Conservation (phyloP, 2,113 vertebrate genomes). For the Apaloderma vittatum region DNA sequence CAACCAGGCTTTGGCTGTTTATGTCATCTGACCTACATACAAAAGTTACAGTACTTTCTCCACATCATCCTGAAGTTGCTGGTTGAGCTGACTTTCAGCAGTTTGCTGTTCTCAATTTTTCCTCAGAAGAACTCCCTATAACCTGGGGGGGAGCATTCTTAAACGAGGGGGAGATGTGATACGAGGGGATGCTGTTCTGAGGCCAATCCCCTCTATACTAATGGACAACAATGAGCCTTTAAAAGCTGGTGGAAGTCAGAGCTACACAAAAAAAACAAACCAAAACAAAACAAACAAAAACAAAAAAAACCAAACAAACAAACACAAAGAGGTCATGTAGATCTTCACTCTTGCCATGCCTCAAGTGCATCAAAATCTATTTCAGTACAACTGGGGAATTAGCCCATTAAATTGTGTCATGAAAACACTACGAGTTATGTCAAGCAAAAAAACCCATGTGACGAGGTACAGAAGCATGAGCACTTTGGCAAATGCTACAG, state of each 20-base stretch:
- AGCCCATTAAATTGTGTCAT: neutral
- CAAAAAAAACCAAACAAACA: too few relatives aligned
- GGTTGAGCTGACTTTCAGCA: neutral
- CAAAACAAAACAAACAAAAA: too few relatives aligned
- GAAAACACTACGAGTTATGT: neutral
- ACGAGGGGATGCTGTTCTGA: neutral
- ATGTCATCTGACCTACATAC: neutral
- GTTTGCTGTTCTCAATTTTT: neutral
- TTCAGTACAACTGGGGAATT: neutral
- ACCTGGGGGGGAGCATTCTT: neutral
- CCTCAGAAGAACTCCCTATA: neutral
- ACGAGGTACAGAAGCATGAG: neutral
- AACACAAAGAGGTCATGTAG: neutral
- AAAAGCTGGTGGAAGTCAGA: neutral
- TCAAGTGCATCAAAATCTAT: neutral
- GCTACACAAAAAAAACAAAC: neutral
- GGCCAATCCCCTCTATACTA: neutral
- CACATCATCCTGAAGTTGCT: neutral
- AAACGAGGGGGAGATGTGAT: neutral
- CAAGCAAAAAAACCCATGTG: neutral
- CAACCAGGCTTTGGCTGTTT: fast-evolving
- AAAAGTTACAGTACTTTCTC: neutral
- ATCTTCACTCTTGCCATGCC: neutral
- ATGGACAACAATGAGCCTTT: neutral
- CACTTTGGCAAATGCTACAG: neutral